Base-by-base conservation (phyloP, 2,888 invertebrate species). In the Himalopsyche anomala region DNA sequence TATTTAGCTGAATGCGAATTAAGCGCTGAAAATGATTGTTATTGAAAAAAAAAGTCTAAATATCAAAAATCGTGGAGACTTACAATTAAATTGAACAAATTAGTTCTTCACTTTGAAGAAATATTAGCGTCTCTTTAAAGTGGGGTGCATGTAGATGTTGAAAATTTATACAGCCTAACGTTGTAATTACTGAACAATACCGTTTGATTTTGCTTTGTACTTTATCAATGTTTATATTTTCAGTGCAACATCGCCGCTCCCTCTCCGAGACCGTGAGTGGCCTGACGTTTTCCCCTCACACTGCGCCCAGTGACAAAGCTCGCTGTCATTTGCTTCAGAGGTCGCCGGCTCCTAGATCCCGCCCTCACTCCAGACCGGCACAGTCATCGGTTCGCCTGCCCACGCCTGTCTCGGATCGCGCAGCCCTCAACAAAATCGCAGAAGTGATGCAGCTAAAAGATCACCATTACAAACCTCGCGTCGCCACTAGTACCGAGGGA, bases 381-480 rank as follows among this genome's bases (percentile, higher is more conserved):
- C 90, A 79, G 17, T 81, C 62, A 90, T 85, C 86, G 74, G 86
- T 87, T 38, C 85, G 80, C 89, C 87, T 89, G 90, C 89, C 90
- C 88, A 91, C 90, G 84, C 91, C 91, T 38, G 90, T 91, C 80
- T 92, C 92, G 85, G 92, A 91, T 86, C 93, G 94, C 88, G 89
- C 93, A 62, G 93, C 94, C 8, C 94, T 95, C 85, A 94, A 95
- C 86, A 95, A 95, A 89, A 95, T 97, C 11, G 97, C 97, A 83
- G 96, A 97, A 92, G 96, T 96, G 87, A 98, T 98, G 96, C 96
- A 97, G 91, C 94, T 96, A 89, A 95, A 96, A 89, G 97, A 97
- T 92, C 95, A 96, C 84, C 96, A 96, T 91, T 97, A 97, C 91
- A 95, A 95, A 90, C 96, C 95, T 4, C 93, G 94, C 89, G 94